A percentile compares a stretch with the other conserved stretches of the same genome.
These are phyloP conservation scores for Pseudochaenichthys georgianus DNA, from an alignment of 2,797 vertebrate genomes.

Conservation along the genomic window DNA sequence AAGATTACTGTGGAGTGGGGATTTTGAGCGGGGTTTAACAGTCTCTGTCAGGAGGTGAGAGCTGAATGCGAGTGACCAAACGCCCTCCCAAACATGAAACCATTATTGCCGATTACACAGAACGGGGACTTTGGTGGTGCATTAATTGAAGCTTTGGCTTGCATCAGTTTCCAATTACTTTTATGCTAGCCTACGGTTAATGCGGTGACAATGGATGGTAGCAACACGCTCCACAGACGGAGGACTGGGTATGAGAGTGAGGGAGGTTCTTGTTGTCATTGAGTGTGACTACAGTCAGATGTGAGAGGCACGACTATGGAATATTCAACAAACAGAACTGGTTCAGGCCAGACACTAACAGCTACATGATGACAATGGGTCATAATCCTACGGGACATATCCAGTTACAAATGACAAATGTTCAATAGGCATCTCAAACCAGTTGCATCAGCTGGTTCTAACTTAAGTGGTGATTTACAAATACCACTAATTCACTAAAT, in stretches of 20 bases:
- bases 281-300: constrained; percentile 59
- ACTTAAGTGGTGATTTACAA: background rate
- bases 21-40: constrained; percentile 80
- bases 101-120: constrained; percentile 87
- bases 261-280: constrained; percentile 55
- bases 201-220: constrained; percentile 79
- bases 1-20: constrained; percentile 83
- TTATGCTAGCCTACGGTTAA: constrained; percentile 89
- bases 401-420: background rate
- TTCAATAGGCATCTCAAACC: constrained; percentile 5
- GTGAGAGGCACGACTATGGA: constrained; percentile 45
- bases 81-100: constrained; percentile 85
- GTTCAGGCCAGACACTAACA: constrained; percentile 48
- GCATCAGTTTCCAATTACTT: constrained; percentile 89
- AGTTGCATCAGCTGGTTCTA: background rate
- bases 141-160: constrained; percentile 89
- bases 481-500: too few species aligned
- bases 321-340: constrained; percentile 45
- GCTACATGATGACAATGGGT: constrained; percentile 27
- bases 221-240: constrained; percentile 70
- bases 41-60: constrained; percentile 85
- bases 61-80: constrained; percentile 81
- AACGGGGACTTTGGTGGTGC: constrained; percentile 83
- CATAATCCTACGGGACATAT: constrained; percentile 3
- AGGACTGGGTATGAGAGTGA: constrained; percentile 68